A percentile compares a stretch with the other conserved stretches of the same genome.
phyloP scores from a whole-genome alignment of 2,888 invertebrate species.

The Mythimna impura region DNA sequence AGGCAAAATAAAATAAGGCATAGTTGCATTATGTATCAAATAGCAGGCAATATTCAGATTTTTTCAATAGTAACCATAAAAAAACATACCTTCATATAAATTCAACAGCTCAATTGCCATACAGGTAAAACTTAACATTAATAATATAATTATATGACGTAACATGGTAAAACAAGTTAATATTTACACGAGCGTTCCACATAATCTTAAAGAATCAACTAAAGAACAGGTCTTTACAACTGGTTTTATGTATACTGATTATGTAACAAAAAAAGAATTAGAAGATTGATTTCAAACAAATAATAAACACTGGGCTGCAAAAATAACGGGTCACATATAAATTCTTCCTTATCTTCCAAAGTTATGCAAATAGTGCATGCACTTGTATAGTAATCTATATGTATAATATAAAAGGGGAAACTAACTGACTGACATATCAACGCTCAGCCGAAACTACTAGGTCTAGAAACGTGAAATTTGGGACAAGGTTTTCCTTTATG shows the following conservation, averaged over 20 bases:
- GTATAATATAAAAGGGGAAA: too few relatives aligned
- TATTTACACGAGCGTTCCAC: not conserved
- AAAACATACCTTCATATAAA: slow-evolving; percentile 22
- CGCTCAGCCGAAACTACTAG: too few relatives aligned
- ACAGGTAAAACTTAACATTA: slow-evolving; percentile 17
- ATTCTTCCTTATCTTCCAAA: too few relatives aligned
- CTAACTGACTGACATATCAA: too few relatives aligned
- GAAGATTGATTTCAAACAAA: not conserved
- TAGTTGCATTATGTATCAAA: too few relatives aligned
- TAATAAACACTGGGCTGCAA: too few relatives aligned
- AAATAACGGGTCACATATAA: too few relatives aligned
- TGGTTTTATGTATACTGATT: not conserved
- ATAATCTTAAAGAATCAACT: slow-evolving; percentile 1
- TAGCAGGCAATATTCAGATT: not conserved
- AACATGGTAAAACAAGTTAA: not conserved
- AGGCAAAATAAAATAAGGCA: too few relatives aligned
- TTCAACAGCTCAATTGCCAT: slow-evolving; percentile 13
- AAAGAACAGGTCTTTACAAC: not conserved
- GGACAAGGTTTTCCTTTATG: too few relatives aligned
- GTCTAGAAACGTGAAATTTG: too few relatives aligned
- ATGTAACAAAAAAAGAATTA: not conserved
- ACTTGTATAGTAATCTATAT: too few relatives aligned
- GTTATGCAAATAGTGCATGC: too few relatives aligned
- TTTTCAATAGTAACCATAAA: not conserved
- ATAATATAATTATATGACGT: not conserved